These are phyloP conservation scores for Micropoecilia bifurca DNA, from an alignment of 2,797 vertebrate genomes.

Conservation along the genomic window DNA sequence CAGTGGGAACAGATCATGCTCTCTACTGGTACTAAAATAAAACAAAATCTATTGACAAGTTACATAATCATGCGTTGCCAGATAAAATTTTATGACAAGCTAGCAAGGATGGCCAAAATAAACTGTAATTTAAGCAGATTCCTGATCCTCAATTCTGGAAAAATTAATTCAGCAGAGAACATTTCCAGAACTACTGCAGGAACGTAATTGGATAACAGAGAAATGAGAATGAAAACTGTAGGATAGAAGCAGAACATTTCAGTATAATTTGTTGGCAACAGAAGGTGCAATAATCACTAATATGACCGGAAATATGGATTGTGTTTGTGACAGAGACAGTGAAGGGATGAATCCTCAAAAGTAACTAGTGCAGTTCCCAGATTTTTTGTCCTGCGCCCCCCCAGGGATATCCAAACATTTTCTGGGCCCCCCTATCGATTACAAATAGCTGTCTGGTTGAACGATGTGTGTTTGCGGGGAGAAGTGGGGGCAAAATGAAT, in stretches of 20 bases:
- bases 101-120: not conserved
- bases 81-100: not conserved
- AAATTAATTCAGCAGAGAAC: not conserved
- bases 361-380: no score
- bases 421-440: no score
- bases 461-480: no score
- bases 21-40: not conserved
- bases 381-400: no score
- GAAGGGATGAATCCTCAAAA: not conserved
- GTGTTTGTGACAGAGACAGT: not conserved
- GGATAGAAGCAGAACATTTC: not conserved
- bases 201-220: not conserved
- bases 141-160: not conserved
- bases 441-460: no score
- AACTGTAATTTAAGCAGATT: not conserved
- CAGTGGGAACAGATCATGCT: not conserved
- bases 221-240: not conserved
- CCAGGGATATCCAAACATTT: no score
- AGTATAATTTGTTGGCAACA: not conserved
- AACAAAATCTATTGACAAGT: not conserved
- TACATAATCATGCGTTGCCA: not conserved
- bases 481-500: no score
- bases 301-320: not conserved
- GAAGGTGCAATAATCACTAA: not conserved
- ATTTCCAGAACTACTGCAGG: not conserved